These are phyloP conservation scores for Cololabis saira DNA, from an alignment of 2,113 vertebrate species.

Conservation along the genomic window DNA sequence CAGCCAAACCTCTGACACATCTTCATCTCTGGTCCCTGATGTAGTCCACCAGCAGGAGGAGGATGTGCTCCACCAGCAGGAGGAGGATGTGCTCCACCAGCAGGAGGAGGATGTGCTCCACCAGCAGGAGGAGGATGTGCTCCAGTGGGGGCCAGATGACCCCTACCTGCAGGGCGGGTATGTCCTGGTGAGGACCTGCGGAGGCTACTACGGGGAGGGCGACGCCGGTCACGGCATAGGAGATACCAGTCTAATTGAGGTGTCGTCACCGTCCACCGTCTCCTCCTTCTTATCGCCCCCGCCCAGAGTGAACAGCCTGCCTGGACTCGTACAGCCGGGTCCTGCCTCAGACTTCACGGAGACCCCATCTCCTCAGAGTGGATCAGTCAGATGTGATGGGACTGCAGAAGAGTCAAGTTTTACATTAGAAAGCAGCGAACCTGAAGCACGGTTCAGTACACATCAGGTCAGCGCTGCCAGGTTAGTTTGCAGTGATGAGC, in stretches of 20 bases:
- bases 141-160: not conserved
- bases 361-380: not conserved
- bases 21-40: not conserved
- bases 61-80: not conserved
- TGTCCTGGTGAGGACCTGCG: slow-evolving; percentile 9
- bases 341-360: no score
- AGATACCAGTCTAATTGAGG: no score
- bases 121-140: no score
- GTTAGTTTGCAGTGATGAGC: not conserved
- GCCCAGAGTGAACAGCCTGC: no score
- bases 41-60: not conserved
- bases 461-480: not conserved
- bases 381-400: slow-evolving; percentile 3
- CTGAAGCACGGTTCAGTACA: not conserved
- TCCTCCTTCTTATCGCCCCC: no score
- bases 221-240: no score
- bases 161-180: not conserved
- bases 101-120: no score
- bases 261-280: no score
- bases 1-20: not conserved
- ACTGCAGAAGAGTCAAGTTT: not conserved
- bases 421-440: not conserved
- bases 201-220: not conserved
- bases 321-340: no score
- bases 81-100: not conserved